A percentile compares a stretch with the other conserved stretches of the same genome.
phyloP scores from a whole-genome alignment of 2,888 invertebrate genomes.

The Lacanobia wlatinum region DNA sequence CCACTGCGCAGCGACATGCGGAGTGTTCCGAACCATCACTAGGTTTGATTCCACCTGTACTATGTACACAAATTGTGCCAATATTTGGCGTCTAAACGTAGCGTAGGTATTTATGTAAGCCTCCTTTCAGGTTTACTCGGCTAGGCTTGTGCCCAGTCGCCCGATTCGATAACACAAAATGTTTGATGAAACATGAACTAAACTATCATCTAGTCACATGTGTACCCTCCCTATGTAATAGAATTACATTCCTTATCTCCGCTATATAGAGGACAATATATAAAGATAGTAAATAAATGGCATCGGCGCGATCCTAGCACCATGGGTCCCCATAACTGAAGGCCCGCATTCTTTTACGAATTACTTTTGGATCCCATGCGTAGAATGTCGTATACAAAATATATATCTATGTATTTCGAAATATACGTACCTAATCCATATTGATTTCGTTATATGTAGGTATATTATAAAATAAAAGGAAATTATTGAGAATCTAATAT shows the following conservation, averaged over 20 bases:
- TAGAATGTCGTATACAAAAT: background rate
- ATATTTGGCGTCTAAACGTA: background rate
- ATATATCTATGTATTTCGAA: too few species aligned
- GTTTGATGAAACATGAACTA: background rate
- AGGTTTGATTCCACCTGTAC: background rate
- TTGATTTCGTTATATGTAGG: background rate
- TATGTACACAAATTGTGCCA: background rate
- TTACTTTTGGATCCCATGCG: conserved; percentile 43
- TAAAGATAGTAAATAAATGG: conserved; percentile 26
- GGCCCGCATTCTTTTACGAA: conserved; percentile 55
- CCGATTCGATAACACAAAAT: background rate
- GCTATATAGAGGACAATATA: conserved; percentile 4
- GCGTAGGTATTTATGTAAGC: background rate
- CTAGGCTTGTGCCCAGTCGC: background rate
- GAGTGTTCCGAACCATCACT: background rate
- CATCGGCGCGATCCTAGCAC: conserved; percentile 25
- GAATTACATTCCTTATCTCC: conserved; percentile 29
- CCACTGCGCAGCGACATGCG: background rate
- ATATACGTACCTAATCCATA: background rate
- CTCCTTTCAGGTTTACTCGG: background rate
- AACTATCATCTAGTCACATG: background rate
- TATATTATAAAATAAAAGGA: too few species aligned
- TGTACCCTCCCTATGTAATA: conserved; percentile 11
- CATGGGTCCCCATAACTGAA: conserved; percentile 43
- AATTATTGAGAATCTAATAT: too few species aligned